Percentiles rank a stretch among this genome's conserved stretches.
phyloP scores from a whole-genome alignment of 2,113 vertebrate genomes.

The Turdus rufiventris region DNA sequence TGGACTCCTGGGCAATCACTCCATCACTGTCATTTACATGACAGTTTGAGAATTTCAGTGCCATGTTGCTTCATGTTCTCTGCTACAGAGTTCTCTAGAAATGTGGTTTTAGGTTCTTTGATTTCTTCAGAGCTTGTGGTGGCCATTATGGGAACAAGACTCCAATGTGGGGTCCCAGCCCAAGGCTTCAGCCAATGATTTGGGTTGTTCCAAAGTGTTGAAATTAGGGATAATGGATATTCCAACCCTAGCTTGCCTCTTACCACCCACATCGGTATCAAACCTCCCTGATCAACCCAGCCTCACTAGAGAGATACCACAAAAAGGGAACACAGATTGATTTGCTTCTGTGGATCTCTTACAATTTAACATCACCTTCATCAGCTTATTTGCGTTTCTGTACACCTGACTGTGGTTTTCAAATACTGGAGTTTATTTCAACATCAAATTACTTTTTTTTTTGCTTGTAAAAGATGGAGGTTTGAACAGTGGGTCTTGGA shows the following conservation, averaged over 20 bases:
- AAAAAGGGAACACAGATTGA: background rate
- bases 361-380: background rate
- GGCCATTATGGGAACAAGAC: background rate
- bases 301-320: background rate
- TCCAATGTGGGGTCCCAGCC: background rate
- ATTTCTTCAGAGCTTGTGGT: background rate
- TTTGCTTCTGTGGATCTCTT: background rate
- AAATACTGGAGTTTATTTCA: background rate
- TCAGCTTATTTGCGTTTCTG: background rate
- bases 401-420: background rate
- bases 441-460: background rate
- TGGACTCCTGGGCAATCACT: background rate
- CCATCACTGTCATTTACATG: background rate
- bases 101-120: background rate
- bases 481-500: background rate
- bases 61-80: rapidly evolving
- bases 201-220: background rate
- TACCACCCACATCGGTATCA: background rate
- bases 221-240: background rate
- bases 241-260: background rate
- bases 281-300: background rate
- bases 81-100: background rate
- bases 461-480: background rate
- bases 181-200: background rate
- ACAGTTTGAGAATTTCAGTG: background rate